Evolutionary conservation across 2,113 vertebrate genomes (phyloP).

Genomic region (Rhinolophus ferrumequinum): DNA sequence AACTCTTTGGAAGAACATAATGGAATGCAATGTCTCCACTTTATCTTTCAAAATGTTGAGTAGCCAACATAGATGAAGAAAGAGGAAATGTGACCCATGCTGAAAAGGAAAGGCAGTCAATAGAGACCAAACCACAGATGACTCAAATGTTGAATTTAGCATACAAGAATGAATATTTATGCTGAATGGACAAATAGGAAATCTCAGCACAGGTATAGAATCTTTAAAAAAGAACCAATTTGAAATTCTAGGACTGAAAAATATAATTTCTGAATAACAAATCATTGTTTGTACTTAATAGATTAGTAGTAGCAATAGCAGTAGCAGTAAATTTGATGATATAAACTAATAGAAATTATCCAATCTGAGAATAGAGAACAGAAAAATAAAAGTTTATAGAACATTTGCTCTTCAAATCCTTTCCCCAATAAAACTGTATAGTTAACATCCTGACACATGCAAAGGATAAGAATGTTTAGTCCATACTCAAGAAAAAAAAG

Average conservation of each 20-base stretch:
- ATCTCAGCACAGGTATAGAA: not conserved
- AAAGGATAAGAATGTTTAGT: not conserved
- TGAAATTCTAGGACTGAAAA: conserved; percentile 9
- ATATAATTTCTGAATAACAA: conserved; percentile 10
- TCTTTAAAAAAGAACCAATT: not conserved
- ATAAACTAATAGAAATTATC: not conserved
- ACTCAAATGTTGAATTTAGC: not conserved
- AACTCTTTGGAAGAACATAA: not conserved
- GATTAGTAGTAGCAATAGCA: not conserved
- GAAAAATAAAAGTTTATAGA: not conserved
- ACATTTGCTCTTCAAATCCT: not conserved
- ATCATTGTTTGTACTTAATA: not conserved
- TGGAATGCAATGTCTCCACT: not conserved
- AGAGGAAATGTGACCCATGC: conserved; percentile 9
- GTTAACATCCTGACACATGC: not conserved
- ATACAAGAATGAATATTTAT: not conserved
- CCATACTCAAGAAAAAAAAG: not conserved
- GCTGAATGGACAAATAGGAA: not conserved
- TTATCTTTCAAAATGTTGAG: not conserved
- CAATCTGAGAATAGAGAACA: not conserved
- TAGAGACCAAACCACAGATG: not conserved
- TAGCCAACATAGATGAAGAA: not conserved
- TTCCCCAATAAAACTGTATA: not conserved
- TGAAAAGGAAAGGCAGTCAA: not conserved
- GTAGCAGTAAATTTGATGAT: not conserved